phyloP scores from a whole-genome alignment of 2,797 vertebrate genomes.

The Peromyscus melanophrys region DNA sequence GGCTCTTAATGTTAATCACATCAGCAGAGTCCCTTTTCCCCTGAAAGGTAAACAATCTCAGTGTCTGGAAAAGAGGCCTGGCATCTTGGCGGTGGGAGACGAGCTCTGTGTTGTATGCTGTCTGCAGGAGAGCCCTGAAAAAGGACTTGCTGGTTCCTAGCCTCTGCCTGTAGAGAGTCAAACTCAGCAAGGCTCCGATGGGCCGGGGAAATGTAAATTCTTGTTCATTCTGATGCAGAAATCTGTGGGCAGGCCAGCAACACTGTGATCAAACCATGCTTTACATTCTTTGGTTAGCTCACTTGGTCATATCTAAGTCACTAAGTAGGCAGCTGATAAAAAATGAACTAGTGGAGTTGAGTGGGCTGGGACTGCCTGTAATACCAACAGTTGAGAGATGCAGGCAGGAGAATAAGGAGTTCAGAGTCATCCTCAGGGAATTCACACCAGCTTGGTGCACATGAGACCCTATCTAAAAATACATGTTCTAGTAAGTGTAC shows the following conservation, averaged over 20 bases:
- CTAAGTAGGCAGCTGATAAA: background rate
- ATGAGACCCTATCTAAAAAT: background rate
- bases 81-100: too few relatives aligned
- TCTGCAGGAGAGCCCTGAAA: accelerated
- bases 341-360: background rate
- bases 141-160: background rate
- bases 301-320: accelerated
- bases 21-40: background rate
- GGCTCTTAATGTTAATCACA: constrained; percentile 1
- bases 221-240: background rate
- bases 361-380: background rate
- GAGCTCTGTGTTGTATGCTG: too few relatives aligned
- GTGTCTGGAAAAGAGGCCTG: background rate
- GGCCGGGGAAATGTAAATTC: background rate
- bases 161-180: background rate
- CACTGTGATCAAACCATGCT: accelerated
- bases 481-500: background rate
- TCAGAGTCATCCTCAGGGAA: background rate
- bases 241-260: background rate
- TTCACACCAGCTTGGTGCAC: background rate
- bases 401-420: background rate
- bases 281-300: background rate
- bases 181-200: background rate
- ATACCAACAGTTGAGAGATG: background rate
- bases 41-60: background rate